A percentile compares a stretch with the other conserved stretches of the same genome.
phyloP scores from a whole-genome alignment of 1,140 invertebrate species.

The Drosophila ficusphila region DNA sequence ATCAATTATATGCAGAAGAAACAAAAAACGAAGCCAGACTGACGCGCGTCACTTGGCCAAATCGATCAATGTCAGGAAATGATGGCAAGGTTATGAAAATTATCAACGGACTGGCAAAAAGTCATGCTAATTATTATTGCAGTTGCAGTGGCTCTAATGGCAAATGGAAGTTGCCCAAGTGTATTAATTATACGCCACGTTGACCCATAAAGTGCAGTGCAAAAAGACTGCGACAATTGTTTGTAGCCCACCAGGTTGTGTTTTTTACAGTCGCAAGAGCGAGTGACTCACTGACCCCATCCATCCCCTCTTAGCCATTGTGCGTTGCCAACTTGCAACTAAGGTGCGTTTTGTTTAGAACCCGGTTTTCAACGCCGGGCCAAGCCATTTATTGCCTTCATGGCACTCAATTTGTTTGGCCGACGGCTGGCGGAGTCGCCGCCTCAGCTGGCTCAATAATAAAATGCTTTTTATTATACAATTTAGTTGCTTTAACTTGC shows the following conservation, averaged over 20 bases:
- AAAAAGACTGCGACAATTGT: conserved; percentile 63
- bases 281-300: conserved; percentile 66
- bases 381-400: conserved; percentile 75
- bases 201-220: conserved; percentile 67
- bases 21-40: conserved; percentile 10
- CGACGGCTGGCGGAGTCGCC: conserved; percentile 51
- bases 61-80: conserved; percentile 82
- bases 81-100: conserved; percentile 79
- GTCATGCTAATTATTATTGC: conserved; percentile 51
- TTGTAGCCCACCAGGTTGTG: conserved; percentile 24
- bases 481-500: conserved; percentile 81
- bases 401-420: conserved; percentile 82
- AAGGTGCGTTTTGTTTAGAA: conserved; percentile 74
- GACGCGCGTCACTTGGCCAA: conserved; percentile 53
- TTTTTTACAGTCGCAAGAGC: too few species aligned
- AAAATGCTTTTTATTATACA: conserved; percentile 82
- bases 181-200: conserved; percentile 80
- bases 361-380: conserved; percentile 44
- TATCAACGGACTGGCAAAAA: conserved; percentile 47
- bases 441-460: conserved; percentile 69
- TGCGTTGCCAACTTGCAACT: conserved; percentile 66
- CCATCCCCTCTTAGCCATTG: conserved; percentile 42
- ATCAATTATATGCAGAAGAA: conserved; percentile 65
- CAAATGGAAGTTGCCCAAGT: conserved; percentile 78
- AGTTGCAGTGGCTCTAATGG: conserved; percentile 65